phyloP scores from a whole-genome alignment of 2,797 vertebrate genomes.

The Macropodus opercularis region DNA sequence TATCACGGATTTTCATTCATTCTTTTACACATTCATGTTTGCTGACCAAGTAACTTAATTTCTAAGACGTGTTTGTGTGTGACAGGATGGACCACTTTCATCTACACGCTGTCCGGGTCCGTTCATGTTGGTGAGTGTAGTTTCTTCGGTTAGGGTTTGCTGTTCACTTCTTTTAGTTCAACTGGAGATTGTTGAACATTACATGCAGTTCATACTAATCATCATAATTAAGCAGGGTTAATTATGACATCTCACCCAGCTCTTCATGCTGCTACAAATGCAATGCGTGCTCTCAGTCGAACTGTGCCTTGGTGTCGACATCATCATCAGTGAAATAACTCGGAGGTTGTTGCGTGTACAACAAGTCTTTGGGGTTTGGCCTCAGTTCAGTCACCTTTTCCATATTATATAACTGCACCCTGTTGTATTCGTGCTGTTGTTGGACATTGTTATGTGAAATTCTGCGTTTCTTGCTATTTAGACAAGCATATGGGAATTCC shows the following conservation, averaged over 20 bases:
- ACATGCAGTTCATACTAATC: background rate
- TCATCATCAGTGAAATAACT: background rate
- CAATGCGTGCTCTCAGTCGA: constrained; percentile 67
- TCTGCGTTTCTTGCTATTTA: constrained; percentile 15
- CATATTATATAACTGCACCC: background rate
- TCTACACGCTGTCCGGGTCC: constrained; percentile 80
- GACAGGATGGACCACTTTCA: constrained; percentile 84
- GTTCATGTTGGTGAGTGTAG: constrained; percentile 77
- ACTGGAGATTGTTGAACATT: background rate
- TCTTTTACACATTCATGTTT: too few relatives aligned
- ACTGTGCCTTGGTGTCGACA: constrained; percentile 39
- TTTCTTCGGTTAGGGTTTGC: background rate
- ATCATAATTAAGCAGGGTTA: background rate
- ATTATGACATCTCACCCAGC: constrained; percentile 3
- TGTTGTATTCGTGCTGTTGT: constrained; percentile 3
- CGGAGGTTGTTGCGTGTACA: constrained; percentile 10
- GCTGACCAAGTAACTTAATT: background rate
- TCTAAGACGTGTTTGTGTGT: constrained; percentile 22
- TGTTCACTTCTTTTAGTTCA: background rate
- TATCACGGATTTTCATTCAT: too few relatives aligned
- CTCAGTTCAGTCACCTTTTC: constrained; percentile 3
- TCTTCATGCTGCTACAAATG: constrained; percentile 23
- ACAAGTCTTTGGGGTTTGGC: constrained; percentile 20
- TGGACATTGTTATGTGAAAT: constrained; percentile 12
- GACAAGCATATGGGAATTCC: constrained; percentile 17